Conservation (phyloP, 2,888 invertebrate species). For the Caenorhabditis sp. region DNA sequence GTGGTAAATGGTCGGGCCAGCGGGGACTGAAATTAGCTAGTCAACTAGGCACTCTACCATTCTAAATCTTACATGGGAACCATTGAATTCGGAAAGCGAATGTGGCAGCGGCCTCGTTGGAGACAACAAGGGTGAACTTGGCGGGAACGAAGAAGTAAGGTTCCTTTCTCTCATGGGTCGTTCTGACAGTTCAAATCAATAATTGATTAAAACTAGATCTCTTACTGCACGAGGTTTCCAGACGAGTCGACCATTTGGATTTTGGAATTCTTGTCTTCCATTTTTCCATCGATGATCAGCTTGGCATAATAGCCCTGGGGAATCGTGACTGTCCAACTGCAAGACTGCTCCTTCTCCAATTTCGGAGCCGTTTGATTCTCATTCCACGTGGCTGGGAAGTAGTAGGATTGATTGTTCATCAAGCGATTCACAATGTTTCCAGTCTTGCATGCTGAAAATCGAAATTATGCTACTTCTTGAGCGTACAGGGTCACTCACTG, state of each 20-base stretch:
- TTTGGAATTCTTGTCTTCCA: neutral
- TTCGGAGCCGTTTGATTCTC: constrained; percentile 32
- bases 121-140: constrained; percentile 18
- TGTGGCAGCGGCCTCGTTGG: neutral
- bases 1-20: neutral
- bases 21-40: constrained; percentile 13
- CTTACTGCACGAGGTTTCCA: constrained; percentile 24
- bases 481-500: neutral
- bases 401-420: neutral
- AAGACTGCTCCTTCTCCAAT: constrained; percentile 1
- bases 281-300: constrained; percentile 22
- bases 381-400: constrained; percentile 32
- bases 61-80: constrained; percentile 18
- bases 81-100: constrained; percentile 32
- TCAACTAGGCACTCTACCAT: too few relatives aligned
- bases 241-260: constrained; percentile 3
- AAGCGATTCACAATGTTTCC: constrained; percentile 31
- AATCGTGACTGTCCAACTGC: constrained; percentile 40
- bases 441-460: constrained; percentile 5
- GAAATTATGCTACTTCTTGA: neutral
- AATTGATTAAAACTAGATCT: neutral
- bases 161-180: constrained; percentile 5
- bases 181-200: neutral
- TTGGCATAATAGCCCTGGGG: constrained; percentile 41
- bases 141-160: constrained; percentile 25